Conservation (phyloP, 2,797 vertebrate genomes). For the Lacerta agilis region DNA sequence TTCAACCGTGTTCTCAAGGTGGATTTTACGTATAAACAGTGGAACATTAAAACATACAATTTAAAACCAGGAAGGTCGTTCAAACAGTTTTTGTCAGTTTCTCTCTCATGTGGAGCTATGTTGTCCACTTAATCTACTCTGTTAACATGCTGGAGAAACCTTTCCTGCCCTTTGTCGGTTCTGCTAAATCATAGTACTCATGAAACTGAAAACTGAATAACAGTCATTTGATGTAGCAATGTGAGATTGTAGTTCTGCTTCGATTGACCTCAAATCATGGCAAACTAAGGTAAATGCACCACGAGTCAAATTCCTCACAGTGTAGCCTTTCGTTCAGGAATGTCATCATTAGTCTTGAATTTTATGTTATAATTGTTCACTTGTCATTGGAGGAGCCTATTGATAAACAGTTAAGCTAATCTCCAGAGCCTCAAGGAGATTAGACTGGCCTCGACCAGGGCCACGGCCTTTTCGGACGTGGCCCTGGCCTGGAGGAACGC, state of each 20-base stretch:
- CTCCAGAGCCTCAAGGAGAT: neutral
- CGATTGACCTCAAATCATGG: neutral
- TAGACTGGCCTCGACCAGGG: too few species aligned
- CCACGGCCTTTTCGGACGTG: too few species aligned
- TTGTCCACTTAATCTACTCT: neutral
- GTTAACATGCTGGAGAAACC: fast-evolving
- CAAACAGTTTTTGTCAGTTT: neutral
- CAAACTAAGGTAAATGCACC: neutral
- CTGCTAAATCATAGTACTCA: neutral
- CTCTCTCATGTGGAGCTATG: neutral
- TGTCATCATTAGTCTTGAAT: neutral
- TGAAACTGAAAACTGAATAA: neutral
- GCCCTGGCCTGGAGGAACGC: too few species aligned
- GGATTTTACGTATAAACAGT: neutral
- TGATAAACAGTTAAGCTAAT: neutral
- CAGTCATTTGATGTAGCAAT: neutral
- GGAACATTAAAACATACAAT: neutral
- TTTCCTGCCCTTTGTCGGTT: neutral
- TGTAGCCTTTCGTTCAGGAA: neutral
- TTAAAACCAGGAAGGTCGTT: neutral
- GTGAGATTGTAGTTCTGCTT: neutral
- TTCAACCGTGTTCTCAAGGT: neutral
- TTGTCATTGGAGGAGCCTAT: neutral
- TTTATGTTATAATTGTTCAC: neutral
- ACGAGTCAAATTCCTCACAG: neutral